These are phyloP conservation scores for Chloroclystis v-ata DNA, from an alignment of 2,888 invertebrate genomes.

Conservation along the genomic window DNA sequence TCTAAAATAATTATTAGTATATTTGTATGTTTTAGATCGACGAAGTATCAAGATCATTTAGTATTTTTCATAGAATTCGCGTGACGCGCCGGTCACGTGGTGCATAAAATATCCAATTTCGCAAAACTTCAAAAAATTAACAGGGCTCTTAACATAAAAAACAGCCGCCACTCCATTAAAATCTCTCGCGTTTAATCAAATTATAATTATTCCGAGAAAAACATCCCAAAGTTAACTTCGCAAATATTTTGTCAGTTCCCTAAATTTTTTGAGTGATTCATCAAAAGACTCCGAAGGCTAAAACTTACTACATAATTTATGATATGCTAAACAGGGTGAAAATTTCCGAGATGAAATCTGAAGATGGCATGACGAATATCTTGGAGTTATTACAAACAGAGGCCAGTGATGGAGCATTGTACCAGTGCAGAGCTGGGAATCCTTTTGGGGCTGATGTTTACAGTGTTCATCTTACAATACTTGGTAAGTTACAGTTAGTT, in stretches of 20 bases:
- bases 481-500: slow-evolving; percentile 48
- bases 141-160: not conserved
- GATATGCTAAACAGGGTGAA: slow-evolving; percentile 51
- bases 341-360: slow-evolving; percentile 67
- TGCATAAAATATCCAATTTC: no score
- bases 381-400: slow-evolving; percentile 65
- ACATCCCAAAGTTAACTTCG: not conserved
- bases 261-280: slow-evolving; percentile 1
- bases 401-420: slow-evolving; percentile 64
- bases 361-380: slow-evolving; percentile 63
- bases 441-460: slow-evolving; percentile 69
- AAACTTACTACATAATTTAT: not conserved
- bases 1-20: no score
- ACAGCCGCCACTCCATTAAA: not conserved
- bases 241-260: slow-evolving; percentile 3
- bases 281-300: not conserved
- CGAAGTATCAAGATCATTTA: no score
- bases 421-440: slow-evolving; percentile 71
- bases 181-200: not conserved
- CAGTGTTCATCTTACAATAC: slow-evolving; percentile 60
- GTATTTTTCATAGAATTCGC: no score
- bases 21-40: no score
- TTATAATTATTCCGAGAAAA: not conserved
- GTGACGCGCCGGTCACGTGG: no score
- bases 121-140: no score